Evolutionary conservation across 2,797 vertebrate genomes (phyloP).

Genomic region (Simalia tracyae): DNA sequence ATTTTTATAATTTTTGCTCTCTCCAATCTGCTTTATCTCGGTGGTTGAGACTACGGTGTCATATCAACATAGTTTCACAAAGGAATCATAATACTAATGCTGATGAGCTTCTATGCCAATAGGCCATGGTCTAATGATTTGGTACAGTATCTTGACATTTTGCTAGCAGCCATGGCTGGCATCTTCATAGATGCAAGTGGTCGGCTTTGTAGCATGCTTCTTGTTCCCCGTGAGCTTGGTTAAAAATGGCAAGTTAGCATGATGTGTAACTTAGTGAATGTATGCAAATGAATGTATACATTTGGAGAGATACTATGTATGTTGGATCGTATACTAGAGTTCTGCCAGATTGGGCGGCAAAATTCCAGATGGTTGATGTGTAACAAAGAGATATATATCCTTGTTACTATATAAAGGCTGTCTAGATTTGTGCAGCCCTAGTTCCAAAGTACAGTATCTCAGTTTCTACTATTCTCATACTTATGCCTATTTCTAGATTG

Average conservation of each 20-base stretch:
- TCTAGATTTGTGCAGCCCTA: too few relatives aligned
- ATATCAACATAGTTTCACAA: not conserved
- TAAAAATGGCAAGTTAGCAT: not conserved
- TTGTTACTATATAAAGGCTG: not conserved
- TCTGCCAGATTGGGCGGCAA: not conserved
- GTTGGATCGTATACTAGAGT: slow-evolving; percentile 8
- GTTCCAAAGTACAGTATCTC: too few relatives aligned
- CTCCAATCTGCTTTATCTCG: not conserved
- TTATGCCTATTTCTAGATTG: not conserved
- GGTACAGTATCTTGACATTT: not conserved
- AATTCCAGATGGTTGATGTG: not conserved
- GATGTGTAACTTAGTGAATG: not conserved
- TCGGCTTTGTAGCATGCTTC: not conserved
- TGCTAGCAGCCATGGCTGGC: not conserved
- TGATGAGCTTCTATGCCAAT: not conserved
- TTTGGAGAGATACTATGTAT: not conserved
- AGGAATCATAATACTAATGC: not conserved
- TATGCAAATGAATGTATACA: too few relatives aligned
- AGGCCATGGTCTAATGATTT: not conserved
- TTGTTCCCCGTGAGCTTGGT: not conserved
- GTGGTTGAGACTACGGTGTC: not conserved
- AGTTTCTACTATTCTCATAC: too few relatives aligned
- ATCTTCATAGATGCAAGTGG: not conserved
- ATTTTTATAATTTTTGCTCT: not conserved
- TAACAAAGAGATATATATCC: not conserved